Conservation (phyloP, 1,140 invertebrate genomes). For the Eueides isabella region DNA sequence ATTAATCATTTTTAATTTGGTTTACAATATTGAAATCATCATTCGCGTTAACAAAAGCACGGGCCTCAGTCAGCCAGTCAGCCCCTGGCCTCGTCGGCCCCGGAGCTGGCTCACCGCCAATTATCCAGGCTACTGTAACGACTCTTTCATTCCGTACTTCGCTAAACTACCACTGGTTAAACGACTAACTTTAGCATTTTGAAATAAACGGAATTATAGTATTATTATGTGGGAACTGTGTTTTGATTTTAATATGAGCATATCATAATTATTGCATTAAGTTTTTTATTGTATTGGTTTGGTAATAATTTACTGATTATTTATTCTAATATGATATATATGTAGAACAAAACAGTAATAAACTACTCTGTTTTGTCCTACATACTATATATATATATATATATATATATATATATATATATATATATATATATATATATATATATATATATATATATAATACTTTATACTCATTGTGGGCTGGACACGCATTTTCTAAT, state of each 20-base stretch:
- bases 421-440: too few relatives aligned
- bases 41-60: conserved; percentile 20
- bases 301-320: too few relatives aligned
- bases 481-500: neutral
- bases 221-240: neutral
- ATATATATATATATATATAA: too few relatives aligned
- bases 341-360: too few relatives aligned
- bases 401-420: too few relatives aligned
- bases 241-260: neutral
- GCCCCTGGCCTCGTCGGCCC: neutral
- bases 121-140: conserved; percentile 1
- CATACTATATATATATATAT: too few relatives aligned
- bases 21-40: too few relatives aligned
- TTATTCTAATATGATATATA: too few relatives aligned
- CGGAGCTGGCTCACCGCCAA: neutral
- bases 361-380: too few relatives aligned
- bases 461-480: too few relatives aligned
- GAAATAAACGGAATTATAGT: neutral
- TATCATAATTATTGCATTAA: neutral
- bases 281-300: neutral
- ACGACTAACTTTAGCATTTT: conserved; percentile 1
- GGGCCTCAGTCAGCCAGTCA: neutral
- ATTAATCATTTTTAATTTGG: too few relatives aligned
- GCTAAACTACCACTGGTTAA: neutral
- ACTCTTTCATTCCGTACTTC: neutral